phyloP scores from a whole-genome alignment of 2,113 vertebrate species.

The Elephantulus edwardii region DNA sequence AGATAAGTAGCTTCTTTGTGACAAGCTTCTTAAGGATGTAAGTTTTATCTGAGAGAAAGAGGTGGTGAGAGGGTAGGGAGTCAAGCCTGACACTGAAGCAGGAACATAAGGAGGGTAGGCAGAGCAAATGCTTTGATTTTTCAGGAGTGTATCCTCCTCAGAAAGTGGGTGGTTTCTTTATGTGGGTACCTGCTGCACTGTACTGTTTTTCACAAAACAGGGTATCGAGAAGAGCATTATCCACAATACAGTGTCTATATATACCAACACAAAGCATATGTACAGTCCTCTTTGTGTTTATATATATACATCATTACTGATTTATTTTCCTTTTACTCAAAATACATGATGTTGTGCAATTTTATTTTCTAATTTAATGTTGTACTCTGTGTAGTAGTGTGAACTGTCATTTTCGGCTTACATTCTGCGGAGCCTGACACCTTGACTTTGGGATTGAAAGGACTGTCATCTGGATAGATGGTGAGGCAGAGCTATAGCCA shows the following conservation, averaged over 20 bases:
- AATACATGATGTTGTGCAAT: constrained; percentile 43
- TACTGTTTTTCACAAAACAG: constrained; percentile 14
- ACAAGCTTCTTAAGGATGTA: not conserved
- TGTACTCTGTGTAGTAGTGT: not conserved
- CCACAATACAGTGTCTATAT: not conserved
- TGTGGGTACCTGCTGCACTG: not conserved
- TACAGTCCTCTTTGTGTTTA: constrained; percentile 35
- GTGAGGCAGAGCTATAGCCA: not conserved
- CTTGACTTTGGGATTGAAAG: not conserved
- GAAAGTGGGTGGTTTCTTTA: constrained; percentile 19
- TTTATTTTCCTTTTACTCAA: constrained; percentile 52
- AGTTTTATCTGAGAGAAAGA: not conserved
- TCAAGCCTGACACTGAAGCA: not conserved
- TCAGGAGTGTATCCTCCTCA: not conserved
- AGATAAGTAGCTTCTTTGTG: not conserved
- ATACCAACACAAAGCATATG: not conserved
- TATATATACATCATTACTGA: constrained; percentile 25
- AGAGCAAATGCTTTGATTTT: not conserved
- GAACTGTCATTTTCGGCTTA: not conserved
- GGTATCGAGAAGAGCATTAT: not conserved
- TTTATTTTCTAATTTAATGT: constrained; percentile 42
- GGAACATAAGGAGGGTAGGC: not conserved
- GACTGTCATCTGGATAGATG: not conserved
- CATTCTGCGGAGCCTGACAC: not conserved
- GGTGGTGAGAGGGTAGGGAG: not conserved